Conservation (phyloP, 2,888 invertebrate genomes). For the Andrena chrysosceles region DNA sequence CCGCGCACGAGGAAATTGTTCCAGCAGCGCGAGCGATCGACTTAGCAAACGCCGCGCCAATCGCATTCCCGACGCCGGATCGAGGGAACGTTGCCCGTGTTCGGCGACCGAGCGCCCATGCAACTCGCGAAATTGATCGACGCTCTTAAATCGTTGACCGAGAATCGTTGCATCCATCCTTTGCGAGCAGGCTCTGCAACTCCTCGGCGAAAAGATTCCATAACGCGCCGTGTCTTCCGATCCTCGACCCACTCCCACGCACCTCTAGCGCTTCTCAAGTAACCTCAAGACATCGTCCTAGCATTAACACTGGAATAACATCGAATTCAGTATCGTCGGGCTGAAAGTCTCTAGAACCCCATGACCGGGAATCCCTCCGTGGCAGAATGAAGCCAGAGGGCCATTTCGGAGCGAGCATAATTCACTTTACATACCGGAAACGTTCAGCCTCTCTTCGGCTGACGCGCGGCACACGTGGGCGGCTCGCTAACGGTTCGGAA, state of each 20-base stretch:
- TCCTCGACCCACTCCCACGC: too few species aligned
- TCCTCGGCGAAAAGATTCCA: too few species aligned
- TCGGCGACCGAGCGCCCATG: constrained; percentile 26
- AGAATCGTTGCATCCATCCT: too few species aligned
- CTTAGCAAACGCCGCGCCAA: constrained; percentile 74
- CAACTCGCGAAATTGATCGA: constrained; percentile 39
- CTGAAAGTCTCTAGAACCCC: too few species aligned
- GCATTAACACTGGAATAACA: too few species aligned
- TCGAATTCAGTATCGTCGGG: too few species aligned
- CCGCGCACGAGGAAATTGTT: constrained; percentile 73
- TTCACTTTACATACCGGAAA: constrained; percentile 34
- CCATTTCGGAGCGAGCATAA: constrained; percentile 10
- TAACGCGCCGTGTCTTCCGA: too few species aligned
- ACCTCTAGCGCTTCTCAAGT: too few species aligned
- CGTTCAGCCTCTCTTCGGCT: constrained; percentile 44
- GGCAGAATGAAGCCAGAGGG: constrained; percentile 22
- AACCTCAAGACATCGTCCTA: too few species aligned
- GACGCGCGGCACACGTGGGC: constrained; percentile 61
- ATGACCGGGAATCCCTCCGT: not conserved
- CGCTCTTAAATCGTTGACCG: constrained; percentile 23
- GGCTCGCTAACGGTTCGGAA: constrained; percentile 61
- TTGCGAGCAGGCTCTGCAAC: too few species aligned
- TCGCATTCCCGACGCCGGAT: constrained; percentile 71
- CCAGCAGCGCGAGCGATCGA: constrained; percentile 68
- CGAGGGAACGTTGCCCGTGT: constrained; percentile 47